Base-by-base conservation (phyloP, 2,888 invertebrate genomes). In the Lasioglossum marginatum region DNA sequence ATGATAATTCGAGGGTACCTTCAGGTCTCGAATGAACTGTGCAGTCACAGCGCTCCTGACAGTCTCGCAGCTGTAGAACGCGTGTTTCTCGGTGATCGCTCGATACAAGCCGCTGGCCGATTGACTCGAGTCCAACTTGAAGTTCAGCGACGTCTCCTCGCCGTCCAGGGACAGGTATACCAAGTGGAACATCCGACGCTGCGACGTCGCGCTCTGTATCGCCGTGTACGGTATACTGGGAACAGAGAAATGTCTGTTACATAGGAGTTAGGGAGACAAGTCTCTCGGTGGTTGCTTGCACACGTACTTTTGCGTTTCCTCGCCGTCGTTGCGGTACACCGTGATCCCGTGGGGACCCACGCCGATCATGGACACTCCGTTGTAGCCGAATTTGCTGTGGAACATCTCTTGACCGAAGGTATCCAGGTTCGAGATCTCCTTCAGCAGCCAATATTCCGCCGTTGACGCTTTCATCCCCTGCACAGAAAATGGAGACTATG, bases 31-130 rank as follows among this genome's bases (percentile, higher is more conserved):
- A 79, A 98, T 98, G 94, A 98, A 98, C 95, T 98, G 98, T 77
- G 98, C 97, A 0, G 98, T 98, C 77, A 98, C 98, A 83, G 98
- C 98, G 87, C 97, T 97, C 71, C 98, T 96, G 23, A 98, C 98
- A 0, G 98, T 98, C 95, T 98, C 98, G 95, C 98, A 98, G 95
- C 98, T 98, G 95, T 98, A 98, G 96, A 98, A 98, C 71, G 98
- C 98, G 95, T 98, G 98, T 91, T 98, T 98, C 95, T 98, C 98
- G 0, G 98, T 98, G 88, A 98, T 97, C 40, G 98, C 98, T 75
- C 98, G 96, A 95, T 98, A 98, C 43, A 98, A 95, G 60, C 98
- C 98, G 72, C 97, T 97, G 1, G 98, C 98, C 73, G 97, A 97
- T 71, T 97, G 97, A 82, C 97, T 97, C 71, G 98, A 97, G 91